Evolutionary conservation across 2,797 vertebrate species (phyloP), one percentile per base, ranked within the genome.

Genomic region (Chloroceryle amazona): DNA sequence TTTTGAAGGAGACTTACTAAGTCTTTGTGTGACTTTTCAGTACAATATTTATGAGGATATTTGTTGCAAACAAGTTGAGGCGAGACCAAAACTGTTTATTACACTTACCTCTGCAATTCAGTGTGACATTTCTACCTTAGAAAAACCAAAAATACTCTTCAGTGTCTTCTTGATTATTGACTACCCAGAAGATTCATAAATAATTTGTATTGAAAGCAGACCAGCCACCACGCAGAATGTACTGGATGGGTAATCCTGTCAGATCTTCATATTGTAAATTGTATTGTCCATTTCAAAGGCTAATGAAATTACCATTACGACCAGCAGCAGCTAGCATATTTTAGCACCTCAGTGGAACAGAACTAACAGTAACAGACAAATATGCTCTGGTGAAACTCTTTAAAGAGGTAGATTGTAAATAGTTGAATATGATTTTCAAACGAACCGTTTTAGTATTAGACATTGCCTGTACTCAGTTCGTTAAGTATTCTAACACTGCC

Each of bases 401-500:
- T 68, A 31, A 58, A 41, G 8, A 80, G n/a, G 12, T 39, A 55
- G 35, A 33, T 3, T 31, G 25, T 73, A 96, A 96, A 95, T 5
- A 93, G 58, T 35, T 67, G n/a, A 66, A 84, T 25, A 29, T 6
- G 10, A 70, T 49, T 78, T 86, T 47, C 90, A 29, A 90, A 85
- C 4, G 3, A 54, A 6, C 18, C 46, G 23, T 57, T 80, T 89
- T 49, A 68, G 60, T 5, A 20, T 11, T 6, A 25, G 66, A 39
- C 9, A 3, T 6, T 12, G 61, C 47, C 54, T 11, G 41, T 13
- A 8, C 46, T 19, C 9, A 51, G 52, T 42, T 86, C 94, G 83
- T 91, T 96, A 35, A 8, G 25, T 91, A 71, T 96, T 96, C 95
- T 95, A 71, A 67, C 85, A 94, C 85, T 97, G 96, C 97, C 97